Evolutionary conservation across 2,113 vertebrate species (phyloP), one percentile per base, ranked within the genome.

Genomic region (Pogonocichla stellata): DNA sequence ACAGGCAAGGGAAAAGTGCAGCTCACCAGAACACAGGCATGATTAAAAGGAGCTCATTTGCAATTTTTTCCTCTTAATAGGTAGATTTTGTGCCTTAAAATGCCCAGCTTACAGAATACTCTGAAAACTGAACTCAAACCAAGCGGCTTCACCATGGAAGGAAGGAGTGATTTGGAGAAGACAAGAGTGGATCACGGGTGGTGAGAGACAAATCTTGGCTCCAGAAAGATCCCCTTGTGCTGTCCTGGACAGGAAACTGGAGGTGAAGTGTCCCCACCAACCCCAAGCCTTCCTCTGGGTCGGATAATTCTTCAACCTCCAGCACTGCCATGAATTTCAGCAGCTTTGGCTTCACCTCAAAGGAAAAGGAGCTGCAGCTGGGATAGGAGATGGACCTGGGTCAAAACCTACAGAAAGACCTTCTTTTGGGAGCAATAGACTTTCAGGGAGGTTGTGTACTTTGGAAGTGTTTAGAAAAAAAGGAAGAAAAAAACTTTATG

Each of bases 311-410:
- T 33, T 42, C 64, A 5, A 0, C 24, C 72, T 48, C 71, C 86
- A 78, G 77, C 1, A 0, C 80, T 23, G 83, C 74, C 51, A 5
- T 2, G 8, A 45, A 48, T 20, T 65, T 47, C 71, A n/a, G 86
- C 88, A 71, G 77, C 56, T 47, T 74, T 83, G 95, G 91, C 92
- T 86, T 34, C 14, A 53, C 61, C 92, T 94, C 88, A 86, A 93
- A 96, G 82, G 71, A 40, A n/a, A 87, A 84, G 83, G 43, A 74
- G 86, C 56, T 89, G 83, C 92, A 84, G 91, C 91, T 89, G 77
- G 7, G 91, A 69, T 3, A 26, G 77, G 64, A 80, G 75, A 84
- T 22, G 70, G 73, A 81, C 11, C 53, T 19, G 34, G 73, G 65
- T 93, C 86, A 95, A 86, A 96, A 66, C 40, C 80, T 51, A 47